Evolutionary conservation across 2,888 invertebrate species (phyloP).

Genomic region (Gortyna flavago): DNA sequence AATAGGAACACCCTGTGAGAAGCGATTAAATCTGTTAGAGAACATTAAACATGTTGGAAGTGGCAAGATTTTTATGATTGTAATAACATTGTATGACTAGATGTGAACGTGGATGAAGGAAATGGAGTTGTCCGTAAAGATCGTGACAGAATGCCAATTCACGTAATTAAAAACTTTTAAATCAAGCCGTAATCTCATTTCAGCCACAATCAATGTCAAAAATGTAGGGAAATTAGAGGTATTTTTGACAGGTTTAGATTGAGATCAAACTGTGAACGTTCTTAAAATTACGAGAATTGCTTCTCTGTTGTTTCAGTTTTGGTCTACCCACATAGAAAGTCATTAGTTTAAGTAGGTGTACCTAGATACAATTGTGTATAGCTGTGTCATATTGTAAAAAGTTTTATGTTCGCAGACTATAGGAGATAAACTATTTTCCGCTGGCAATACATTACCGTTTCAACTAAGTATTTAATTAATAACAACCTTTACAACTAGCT

Average conservation of each 20-base stretch:
- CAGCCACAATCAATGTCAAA: neutral
- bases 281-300: neutral
- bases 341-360: neutral
- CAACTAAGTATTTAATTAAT: constrained; percentile 12
- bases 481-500: constrained; percentile 6
- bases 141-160: no score
- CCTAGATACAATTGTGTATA: constrained; percentile 8
- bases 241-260: neutral
- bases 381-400: constrained; percentile 71
- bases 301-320: neutral
- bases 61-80: neutral
- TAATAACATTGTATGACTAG: neutral
- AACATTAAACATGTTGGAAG: neutral
- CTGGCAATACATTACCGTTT: constrained; percentile 1
- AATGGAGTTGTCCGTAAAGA: neutral
- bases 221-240: neutral
- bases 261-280: no score
- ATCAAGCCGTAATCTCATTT: neutral
- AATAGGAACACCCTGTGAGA: constrained; percentile 22
- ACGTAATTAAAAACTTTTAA: neutral
- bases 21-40: neutral
- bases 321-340: neutral
- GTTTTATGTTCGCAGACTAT: constrained; percentile 22
- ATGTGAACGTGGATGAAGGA: neutral
- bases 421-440: constrained; percentile 4